phyloP scores from a whole-genome alignment of 2,888 invertebrate species.

The Trichopria drosophilae region DNA sequence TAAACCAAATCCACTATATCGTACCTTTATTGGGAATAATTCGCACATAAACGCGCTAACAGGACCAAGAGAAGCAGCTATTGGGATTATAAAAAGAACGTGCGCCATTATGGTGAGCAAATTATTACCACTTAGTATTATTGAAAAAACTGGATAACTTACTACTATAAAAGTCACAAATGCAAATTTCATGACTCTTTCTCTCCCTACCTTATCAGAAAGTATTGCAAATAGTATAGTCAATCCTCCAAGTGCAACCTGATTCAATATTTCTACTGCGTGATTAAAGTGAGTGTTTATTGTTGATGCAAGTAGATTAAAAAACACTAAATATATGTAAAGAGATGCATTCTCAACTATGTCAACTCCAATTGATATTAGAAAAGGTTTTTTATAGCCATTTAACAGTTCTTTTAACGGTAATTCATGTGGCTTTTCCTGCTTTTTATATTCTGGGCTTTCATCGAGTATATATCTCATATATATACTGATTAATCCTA shows the following conservation, averaged over 20 bases:
- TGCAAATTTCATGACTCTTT: slow-evolving; percentile 19
- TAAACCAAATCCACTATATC: slow-evolving; percentile 17
- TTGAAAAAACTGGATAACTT: slow-evolving; percentile 20
- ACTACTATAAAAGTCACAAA: slow-evolving; percentile 17
- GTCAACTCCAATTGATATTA: slow-evolving; percentile 16
- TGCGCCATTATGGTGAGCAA: slow-evolving; percentile 12
- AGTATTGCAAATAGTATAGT: slow-evolving; percentile 18
- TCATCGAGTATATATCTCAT: slow-evolving; percentile 20
- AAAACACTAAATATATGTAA: slow-evolving; percentile 18
- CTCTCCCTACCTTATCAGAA: slow-evolving; percentile 20
- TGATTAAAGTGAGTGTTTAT: slow-evolving; percentile 20
- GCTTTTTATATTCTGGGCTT: slow-evolving; percentile 22
- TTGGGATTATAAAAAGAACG: slow-evolving; percentile 19
- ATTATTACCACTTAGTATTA: slow-evolving; percentile 13
- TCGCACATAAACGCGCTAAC: slow-evolving; percentile 15
- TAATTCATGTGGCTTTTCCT: slow-evolving; percentile 16
- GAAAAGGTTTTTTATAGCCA: slow-evolving; percentile 15
- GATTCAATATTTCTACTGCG: slow-evolving; percentile 20
- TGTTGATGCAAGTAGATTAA: slow-evolving; percentile 17
- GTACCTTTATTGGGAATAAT: slow-evolving; percentile 20
- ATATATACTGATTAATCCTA: slow-evolving; percentile 18
- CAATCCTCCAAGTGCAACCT: slow-evolving; percentile 17
- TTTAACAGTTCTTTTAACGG: slow-evolving; percentile 19
- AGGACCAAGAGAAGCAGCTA: slow-evolving; percentile 19
- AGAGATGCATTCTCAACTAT: slow-evolving; percentile 17